Evolutionary conservation across 2,797 vertebrate genomes (phyloP).

Genomic region (Artibeus jamaicensis): DNA sequence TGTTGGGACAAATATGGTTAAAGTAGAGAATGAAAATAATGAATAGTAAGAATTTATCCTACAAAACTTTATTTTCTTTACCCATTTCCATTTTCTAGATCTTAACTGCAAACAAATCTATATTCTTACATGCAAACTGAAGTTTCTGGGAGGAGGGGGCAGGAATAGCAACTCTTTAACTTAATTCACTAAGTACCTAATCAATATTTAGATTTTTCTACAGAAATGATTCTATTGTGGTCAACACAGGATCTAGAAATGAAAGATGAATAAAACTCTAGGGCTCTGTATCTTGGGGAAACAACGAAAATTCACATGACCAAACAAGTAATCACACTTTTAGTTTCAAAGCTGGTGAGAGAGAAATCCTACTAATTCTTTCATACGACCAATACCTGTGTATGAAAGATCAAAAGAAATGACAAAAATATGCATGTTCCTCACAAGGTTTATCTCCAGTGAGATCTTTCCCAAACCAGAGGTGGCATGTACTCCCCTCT

Average conservation of each 20-base stretch:
- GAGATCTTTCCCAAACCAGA: not conserved
- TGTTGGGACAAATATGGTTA: not conserved
- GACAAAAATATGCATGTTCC: not conserved
- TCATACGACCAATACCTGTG: not conserved
- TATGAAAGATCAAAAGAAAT: not conserved
- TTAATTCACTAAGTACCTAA: not conserved
- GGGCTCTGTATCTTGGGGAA: not conserved
- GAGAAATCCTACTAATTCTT: not conserved
- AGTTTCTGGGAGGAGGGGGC: not conserved
- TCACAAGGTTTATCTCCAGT: not conserved
- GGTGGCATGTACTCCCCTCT: not conserved
- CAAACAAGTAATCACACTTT: not conserved
- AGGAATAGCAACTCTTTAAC: not conserved
- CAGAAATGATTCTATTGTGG: not conserved
- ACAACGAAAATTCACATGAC: not conserved
- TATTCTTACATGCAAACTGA: not conserved
- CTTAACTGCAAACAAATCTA: not conserved
- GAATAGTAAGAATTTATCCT: not conserved
- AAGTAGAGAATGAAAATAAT: not conserved
- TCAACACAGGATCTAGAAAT: not conserved
- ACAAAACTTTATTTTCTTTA: not conserved
- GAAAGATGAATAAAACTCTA: not conserved
- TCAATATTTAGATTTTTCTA: slow-evolving; percentile 28
- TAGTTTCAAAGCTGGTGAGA: not conserved
- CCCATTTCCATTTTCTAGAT: not conserved